Conservation (phyloP, 1,140 invertebrate species). For the Cepaea nemoralis region DNA sequence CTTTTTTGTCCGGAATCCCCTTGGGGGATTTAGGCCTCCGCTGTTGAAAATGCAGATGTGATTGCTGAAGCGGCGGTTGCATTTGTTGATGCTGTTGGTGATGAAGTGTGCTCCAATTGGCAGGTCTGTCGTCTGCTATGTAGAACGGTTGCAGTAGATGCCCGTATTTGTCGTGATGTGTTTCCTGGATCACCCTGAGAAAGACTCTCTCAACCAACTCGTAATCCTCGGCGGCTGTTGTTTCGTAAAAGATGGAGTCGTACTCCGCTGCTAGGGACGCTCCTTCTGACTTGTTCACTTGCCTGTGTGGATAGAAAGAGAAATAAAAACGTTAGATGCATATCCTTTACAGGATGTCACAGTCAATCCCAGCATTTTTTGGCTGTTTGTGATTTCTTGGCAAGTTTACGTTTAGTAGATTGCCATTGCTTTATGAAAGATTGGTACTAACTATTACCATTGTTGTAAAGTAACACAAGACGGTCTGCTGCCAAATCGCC, state of each 20-base stretch:
- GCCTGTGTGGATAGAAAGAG: slow-evolving; percentile 56
- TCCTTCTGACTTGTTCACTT: slow-evolving; percentile 70
- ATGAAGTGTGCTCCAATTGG: slow-evolving; percentile 40
- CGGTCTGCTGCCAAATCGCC: no score
- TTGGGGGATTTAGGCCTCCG: slow-evolving; percentile 60
- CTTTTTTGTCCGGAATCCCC: slow-evolving; percentile 57
- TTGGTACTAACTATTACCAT: no score
- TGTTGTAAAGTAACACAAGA: no score
- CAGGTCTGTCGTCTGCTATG: slow-evolving; percentile 62
- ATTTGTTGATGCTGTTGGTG: not conserved
- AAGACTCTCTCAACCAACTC: slow-evolving; percentile 69
- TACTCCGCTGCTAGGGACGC: slow-evolving; percentile 60
- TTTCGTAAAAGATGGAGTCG: slow-evolving; percentile 70
- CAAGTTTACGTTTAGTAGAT: no score
- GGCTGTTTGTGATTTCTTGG: no score
- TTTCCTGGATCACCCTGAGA: slow-evolving; percentile 65
- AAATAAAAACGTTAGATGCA: no score
- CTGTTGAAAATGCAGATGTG: slow-evolving; percentile 34
- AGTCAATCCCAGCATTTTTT: no score
- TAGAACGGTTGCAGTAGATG: slow-evolving; percentile 60
- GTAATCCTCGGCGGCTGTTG: slow-evolving; percentile 71
- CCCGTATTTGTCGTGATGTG: slow-evolving; percentile 64
- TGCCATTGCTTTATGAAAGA: no score
- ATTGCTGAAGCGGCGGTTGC: not conserved
- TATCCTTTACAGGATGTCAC: no score